phyloP scores from a whole-genome alignment of 2,797 vertebrate genomes.

The Sitta carolinensis region DNA sequence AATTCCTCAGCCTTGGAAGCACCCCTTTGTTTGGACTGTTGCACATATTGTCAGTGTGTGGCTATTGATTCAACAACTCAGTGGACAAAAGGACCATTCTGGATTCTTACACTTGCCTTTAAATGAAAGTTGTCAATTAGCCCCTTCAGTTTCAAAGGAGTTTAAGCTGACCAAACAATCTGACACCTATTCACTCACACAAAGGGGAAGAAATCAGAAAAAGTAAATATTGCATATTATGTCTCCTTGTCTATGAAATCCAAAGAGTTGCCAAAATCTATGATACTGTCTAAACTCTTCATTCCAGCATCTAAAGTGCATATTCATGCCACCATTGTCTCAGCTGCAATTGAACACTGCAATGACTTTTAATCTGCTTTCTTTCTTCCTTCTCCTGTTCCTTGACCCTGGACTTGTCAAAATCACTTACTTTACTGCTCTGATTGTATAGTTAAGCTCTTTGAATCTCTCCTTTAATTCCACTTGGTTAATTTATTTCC shows the following conservation, averaged over 20 bases:
- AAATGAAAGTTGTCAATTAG: slow-evolving; percentile 68
- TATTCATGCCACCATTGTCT: slow-evolving; percentile 28
- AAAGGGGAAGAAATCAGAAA: slow-evolving; percentile 44
- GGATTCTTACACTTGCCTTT: slow-evolving; percentile 52
- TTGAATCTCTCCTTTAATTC: neutral
- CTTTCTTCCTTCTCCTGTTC: slow-evolving; percentile 4
- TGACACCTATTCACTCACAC: slow-evolving; percentile 33
- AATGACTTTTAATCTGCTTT: slow-evolving; percentile 22
- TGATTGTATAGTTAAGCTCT: neutral
- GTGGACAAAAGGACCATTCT: slow-evolving; percentile 38
- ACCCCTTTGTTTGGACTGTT: slow-evolving; percentile 35
- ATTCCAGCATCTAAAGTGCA: slow-evolving; percentile 24
- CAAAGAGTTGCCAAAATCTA: slow-evolving; percentile 4
- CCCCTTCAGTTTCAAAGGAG: slow-evolving; percentile 51
- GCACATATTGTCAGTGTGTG: neutral
- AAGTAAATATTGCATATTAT: slow-evolving; percentile 51
- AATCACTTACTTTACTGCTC: neutral
- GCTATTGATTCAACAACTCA: slow-evolving; percentile 50
- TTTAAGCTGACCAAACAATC: slow-evolving; percentile 61
- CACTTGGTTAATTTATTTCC: neutral
- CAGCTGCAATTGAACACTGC: slow-evolving; percentile 25
- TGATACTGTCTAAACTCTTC: slow-evolving; percentile 28
- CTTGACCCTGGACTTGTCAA: neutral
- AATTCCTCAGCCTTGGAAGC: slow-evolving; percentile 68
- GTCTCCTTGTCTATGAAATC: slow-evolving; percentile 47